A percentile compares a stretch with the other conserved stretches of the same genome.
phyloP scores from a whole-genome alignment of 2,888 invertebrate genomes.

The Microctonus brassicae region DNA sequence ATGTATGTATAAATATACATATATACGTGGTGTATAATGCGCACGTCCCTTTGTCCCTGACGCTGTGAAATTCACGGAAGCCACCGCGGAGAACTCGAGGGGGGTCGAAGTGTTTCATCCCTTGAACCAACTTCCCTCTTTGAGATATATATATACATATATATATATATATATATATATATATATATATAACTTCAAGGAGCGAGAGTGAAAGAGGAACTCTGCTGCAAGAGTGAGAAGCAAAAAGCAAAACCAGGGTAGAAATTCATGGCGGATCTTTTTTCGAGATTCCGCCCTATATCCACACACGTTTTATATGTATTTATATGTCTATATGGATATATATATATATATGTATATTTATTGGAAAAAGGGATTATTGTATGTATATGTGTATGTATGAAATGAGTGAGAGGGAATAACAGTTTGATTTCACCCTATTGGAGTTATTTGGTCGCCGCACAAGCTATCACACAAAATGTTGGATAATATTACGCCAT shows the following conservation, averaged over 20 bases:
- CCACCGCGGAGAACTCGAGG: constrained; percentile 41
- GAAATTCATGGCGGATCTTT: constrained; percentile 20
- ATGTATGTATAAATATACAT: neutral
- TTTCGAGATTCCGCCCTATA: neutral
- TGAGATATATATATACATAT: too few relatives aligned
- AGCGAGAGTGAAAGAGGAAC: neutral
- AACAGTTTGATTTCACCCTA: constrained; percentile 29
- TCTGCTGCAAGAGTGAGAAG: neutral
- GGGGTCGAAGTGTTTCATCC: constrained; percentile 36
- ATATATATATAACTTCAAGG: constrained; percentile 15
- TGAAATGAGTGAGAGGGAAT: neutral
- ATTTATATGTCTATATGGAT: neutral
- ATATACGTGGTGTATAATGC: constrained; percentile 56
- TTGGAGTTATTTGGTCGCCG: constrained; percentile 11
- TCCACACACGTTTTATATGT: neutral
- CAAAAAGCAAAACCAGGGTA: neutral
- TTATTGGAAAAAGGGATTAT: too few relatives aligned
- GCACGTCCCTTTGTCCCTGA: constrained; percentile 64
- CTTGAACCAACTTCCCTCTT: constrained; percentile 17
- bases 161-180: too few relatives aligned
- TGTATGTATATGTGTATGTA: too few relatives aligned
- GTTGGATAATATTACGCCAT: constrained; percentile 42
- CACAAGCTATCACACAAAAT: constrained; percentile 3
- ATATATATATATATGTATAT: too few relatives aligned
- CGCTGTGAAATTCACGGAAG: constrained; percentile 42